Percentiles rank a stretch among this genome's conserved stretches.
Conservation (phyloP, 2,113 vertebrate genomes). For the Pomatorhinus ruficollis region DNA sequence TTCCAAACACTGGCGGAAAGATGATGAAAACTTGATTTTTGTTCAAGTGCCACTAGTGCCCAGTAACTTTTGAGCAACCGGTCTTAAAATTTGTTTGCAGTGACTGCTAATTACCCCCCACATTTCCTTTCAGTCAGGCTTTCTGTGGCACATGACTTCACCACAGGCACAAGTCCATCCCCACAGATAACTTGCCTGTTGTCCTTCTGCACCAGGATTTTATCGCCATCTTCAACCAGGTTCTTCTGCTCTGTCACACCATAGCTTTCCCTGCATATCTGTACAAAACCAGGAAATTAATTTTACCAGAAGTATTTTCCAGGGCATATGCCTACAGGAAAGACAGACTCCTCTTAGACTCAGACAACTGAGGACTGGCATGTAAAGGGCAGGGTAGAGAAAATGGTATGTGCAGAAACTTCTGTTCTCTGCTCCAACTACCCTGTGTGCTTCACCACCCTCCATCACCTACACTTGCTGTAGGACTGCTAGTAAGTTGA, state of each 20-base stretch:
- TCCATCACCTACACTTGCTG: neutral
- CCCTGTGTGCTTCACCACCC: neutral
- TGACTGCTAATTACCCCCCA: neutral
- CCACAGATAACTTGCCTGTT: constrained; percentile 80
- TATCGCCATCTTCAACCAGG: constrained; percentile 88
- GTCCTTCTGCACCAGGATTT: constrained; percentile 82
- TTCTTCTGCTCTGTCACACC: constrained; percentile 90
- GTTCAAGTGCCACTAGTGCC: neutral
- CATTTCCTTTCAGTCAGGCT: neutral
- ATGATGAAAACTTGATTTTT: neutral
- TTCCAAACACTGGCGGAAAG: neutral
- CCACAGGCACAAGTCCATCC: neutral
- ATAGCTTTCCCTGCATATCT: constrained; percentile 95
- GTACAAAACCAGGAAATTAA: neutral
- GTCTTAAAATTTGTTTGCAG: neutral
- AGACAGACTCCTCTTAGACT: neutral
- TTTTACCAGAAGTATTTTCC: neutral
- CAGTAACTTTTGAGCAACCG: neutral
- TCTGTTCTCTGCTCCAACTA: neutral
- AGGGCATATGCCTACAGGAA: neutral
- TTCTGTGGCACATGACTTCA: neutral
- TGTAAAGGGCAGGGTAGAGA: neutral
- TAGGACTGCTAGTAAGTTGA: neutral
- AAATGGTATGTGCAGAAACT: neutral
- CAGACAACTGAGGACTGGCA: neutral